Evolutionary conservation across 2,797 vertebrate genomes (phyloP).

Genomic region (Falco concolor): DNA sequence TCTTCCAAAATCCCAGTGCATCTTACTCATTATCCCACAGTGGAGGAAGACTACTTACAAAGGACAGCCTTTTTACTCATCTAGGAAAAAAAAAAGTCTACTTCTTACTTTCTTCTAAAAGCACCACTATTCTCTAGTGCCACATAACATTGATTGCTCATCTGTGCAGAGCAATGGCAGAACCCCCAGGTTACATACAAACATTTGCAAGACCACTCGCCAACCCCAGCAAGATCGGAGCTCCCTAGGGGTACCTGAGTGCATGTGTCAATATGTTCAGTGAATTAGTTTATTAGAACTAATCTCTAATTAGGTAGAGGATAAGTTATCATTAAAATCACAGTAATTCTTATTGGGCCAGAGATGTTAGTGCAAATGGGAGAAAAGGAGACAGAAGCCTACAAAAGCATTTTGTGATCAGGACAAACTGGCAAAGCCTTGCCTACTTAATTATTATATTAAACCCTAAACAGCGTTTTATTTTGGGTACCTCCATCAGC

Average conservation of each 20-base stretch:
- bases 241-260: background rate
- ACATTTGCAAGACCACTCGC: background rate
- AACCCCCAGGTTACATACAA: background rate
- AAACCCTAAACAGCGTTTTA: background rate
- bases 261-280: background rate
- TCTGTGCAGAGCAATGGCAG: background rate
- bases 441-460: background rate
- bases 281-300: background rate
- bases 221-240: fast-evolving
- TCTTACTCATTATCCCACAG: background rate
- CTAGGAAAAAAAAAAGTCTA: background rate
- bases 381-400: background rate
- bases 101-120: background rate
- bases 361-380: background rate
- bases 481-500: background rate
- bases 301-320: background rate
- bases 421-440: background rate
- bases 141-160: fast-evolving
- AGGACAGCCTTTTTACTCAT: background rate
- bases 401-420: background rate
- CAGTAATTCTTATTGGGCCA: background rate
- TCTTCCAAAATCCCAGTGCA: background rate
- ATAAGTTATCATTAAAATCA: background rate
- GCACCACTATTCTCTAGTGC: background rate
- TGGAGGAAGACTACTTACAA: background rate